Base-by-base conservation (phyloP, 1,140 invertebrate species). In the Anastatus disparis region DNA sequence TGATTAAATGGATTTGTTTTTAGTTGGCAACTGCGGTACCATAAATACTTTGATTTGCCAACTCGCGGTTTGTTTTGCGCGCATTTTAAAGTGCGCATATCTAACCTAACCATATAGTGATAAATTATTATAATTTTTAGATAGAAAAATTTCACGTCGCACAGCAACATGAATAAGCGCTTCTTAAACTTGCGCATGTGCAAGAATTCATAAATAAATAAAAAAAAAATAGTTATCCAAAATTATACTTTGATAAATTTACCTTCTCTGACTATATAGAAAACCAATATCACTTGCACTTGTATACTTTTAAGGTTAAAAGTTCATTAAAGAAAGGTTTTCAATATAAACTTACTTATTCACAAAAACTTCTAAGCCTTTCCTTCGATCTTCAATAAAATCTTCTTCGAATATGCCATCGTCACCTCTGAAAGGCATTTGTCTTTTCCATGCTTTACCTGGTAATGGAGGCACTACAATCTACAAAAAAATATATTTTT, bases 391-490 rank as follows among this genome's bases (percentile, higher is more conserved):
- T 87, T 99, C 98, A 81, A 99, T 99, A 87, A 99, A 99, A 79
- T 97, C 97, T 85, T 99, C 97, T 86, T 99, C 98, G 87, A 97
- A 99, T 79, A 99, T 98, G 56, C 98, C 98, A 90, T 99, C 98
- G 85, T 99, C 98, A 10, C 93, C 93, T 79, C 98, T 89, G 86
- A 99, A 99, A 48, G 98, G 98, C 85, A 99, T 90, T 84, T 99
- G 97, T 83, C 97, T 89, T 87, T 99, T 99, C 91, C 97, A 94
- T 20, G 97, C 97, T 90, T 99, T 99, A 8, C 97, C 96, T 24
- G 98, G 98, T 74, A 99, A 87, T 29, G 96, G 91, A 64, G 98
- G 98, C 31, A 99, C 98, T 44, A 99, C 97, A 89, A 99, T 99
- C 95, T 96, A 76, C 22, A 78, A 78, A 17, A 67, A 71, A 70